A percentile compares a stretch with the other conserved stretches of the same genome.
These are phyloP conservation scores for Decapterus maruadsi DNA, from an alignment of 2,797 vertebrate species.

Conservation along the genomic window DNA sequence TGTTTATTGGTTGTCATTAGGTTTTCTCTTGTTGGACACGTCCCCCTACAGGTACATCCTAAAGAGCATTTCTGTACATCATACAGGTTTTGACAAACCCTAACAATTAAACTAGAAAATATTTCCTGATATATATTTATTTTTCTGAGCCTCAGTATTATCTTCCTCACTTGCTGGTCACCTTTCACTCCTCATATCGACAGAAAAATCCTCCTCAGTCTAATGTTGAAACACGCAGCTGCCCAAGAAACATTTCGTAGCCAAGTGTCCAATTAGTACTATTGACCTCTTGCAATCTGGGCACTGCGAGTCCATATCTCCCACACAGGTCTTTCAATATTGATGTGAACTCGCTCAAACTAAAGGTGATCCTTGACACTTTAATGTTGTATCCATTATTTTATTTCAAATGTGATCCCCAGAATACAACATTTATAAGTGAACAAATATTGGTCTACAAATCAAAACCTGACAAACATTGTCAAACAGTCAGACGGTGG, in stretches of 20 bases:
- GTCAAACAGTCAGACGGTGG: background rate
- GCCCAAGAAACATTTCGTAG: too few species aligned
- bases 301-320: too few species aligned
- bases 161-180: background rate
- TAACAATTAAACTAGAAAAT: background rate
- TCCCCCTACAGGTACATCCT: background rate
- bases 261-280: too few species aligned
- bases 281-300: too few species aligned
- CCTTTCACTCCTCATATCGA: background rate
- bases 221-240: background rate
- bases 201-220: background rate
- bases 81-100: background rate
- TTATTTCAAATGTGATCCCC: too few species aligned
- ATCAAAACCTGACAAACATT: background rate
- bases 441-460: background rate
- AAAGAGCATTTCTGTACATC: background rate
- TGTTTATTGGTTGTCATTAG: background rate
- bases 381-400: too few species aligned
- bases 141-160: background rate
- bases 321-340: too few species aligned
- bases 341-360: too few species aligned
- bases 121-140: background rate
- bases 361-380: too few species aligned
- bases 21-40: background rate
- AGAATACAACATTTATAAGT: background rate